A percentile compares a stretch with the other conserved stretches of the same genome.
These are phyloP conservation scores for Ascidia mentula DNA, from an alignment of 23 tunicate genomes.

Conservation along the genomic window DNA sequence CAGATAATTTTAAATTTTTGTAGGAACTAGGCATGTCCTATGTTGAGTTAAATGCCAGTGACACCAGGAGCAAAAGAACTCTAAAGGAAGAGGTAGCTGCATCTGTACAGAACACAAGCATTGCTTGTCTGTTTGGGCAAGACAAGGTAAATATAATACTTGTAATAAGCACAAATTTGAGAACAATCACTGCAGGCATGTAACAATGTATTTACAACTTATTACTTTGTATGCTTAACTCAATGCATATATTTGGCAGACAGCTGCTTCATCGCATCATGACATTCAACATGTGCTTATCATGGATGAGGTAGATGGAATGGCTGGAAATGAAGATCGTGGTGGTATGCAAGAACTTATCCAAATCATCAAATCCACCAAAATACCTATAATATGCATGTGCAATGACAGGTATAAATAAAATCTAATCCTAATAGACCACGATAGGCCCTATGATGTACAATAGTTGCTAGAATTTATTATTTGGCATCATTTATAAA, in stretches of 20 bases:
- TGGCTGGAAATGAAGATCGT: constrained; percentile 98
- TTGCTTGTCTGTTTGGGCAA: constrained; percentile 54
- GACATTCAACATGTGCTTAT: constrained; percentile 60
- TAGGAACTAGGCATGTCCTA: constrained; percentile 77
- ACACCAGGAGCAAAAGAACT: constrained; percentile 74
- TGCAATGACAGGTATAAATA: constrained; percentile 88
- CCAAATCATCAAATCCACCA: constrained; percentile 76
- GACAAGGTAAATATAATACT: constrained; percentile 29
- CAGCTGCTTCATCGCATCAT: background rate
- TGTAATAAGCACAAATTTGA: no score
- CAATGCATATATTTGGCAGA: no score
- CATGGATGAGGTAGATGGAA: constrained; percentile 99
- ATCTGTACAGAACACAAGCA: constrained; percentile 67
- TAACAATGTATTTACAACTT: no score
- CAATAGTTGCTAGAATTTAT: no score
- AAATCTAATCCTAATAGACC: no score
- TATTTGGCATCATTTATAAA: no score
- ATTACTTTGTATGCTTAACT: no score
- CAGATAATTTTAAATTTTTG: background rate
- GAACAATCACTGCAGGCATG: no score
- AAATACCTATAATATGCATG: constrained; percentile 98
- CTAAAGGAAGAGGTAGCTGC: constrained; percentile 77
- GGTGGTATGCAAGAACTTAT: constrained; percentile 97
- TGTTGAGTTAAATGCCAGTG: constrained; percentile 92
- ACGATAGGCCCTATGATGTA: no score